Base-by-base conservation (phyloP, 2,888 invertebrate species). In the Cantharis lateralis region DNA sequence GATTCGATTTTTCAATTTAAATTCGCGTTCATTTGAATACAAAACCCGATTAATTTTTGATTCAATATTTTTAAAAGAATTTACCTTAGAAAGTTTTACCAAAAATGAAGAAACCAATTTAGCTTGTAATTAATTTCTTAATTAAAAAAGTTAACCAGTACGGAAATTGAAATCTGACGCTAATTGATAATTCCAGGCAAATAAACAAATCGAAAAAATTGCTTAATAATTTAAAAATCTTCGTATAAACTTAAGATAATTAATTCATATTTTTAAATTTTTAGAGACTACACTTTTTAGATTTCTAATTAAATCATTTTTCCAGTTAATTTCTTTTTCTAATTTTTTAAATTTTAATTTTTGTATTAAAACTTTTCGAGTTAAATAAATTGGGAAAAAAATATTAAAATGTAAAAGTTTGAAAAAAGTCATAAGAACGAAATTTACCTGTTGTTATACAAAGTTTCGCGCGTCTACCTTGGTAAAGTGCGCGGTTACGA, bases 371-470 rank as follows among this genome's bases (percentile, higher is more conserved):
- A 66, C n/a, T 20, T 66, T 66, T 24, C n/a, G n/a, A 20, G 9
- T 66, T 66, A 11, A 13, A 64, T 16, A 64, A 16, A 64, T 13
- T 18, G 5, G 10, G 13, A 66, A 66, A 66, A 15, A 66, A 9
- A 20, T 15, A 18, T 18, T 20, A 66, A 66, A 66, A 20, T n/a
- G n/a, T 20, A 15, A 66, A 66, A 72, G 32, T 32, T 32, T 28
- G 15, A 16, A 68, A 32, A 72, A 70, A 72, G 28, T 20, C 48
- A 13, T 15, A 48, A 77, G 68, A 62, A 15, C 13, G 32, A 7
- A 71, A 71, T 74, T 77, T 77, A 77, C 77, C 77, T 77, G 77
- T 77, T 77, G 77, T 77, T 77, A 66, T 71, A 20, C 24, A 62
- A 63, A 71, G 18, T 68, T 73, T 68, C 68, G 68, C 74, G 74